These are phyloP conservation scores for Cryptus armator DNA, from an alignment of 2,888 invertebrate species.

Conservation along the genomic window DNA sequence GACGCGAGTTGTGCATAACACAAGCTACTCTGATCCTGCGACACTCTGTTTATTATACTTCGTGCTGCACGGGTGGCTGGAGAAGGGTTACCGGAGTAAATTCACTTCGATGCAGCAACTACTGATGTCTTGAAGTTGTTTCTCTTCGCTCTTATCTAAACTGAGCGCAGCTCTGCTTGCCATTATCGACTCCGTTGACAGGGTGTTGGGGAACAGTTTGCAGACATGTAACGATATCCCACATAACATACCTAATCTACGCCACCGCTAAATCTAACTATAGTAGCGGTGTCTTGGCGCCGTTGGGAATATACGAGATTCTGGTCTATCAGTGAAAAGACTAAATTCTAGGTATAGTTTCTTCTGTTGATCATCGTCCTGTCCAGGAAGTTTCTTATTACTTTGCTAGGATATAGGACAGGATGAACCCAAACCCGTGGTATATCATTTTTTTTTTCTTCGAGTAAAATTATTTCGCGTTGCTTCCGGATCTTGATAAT, in stretches of 20 bases:
- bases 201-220: slow-evolving; percentile 1
- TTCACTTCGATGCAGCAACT: slow-evolving; percentile 19
- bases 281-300: neutral
- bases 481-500: too few relatives aligned
- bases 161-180: slow-evolving; percentile 25
- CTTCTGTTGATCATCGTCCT: too few relatives aligned
- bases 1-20: slow-evolving; percentile 45
- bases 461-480: too few relatives aligned
- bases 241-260: slow-evolving; percentile 8
- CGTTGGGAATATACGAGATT: neutral
- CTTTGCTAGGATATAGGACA: too few relatives aligned
- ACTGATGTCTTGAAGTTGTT: slow-evolving; percentile 21
- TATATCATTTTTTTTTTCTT: too few relatives aligned
- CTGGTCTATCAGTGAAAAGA: too few relatives aligned
- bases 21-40: slow-evolving; percentile 30
- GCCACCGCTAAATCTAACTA: neutral
- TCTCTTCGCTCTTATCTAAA: slow-evolving; percentile 42
- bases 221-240: neutral
- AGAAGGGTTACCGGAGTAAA: slow-evolving; percentile 16
- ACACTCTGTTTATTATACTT: slow-evolving; percentile 48
- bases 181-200: neutral
- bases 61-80: slow-evolving; percentile 2
- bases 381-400: too few relatives aligned
- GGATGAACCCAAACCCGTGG: too few relatives aligned
- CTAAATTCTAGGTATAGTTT: neutral